These are phyloP conservation scores for Cynoglossus semilaevis DNA, from an alignment of 2,113 vertebrate genomes.

Conservation along the genomic window DNA sequence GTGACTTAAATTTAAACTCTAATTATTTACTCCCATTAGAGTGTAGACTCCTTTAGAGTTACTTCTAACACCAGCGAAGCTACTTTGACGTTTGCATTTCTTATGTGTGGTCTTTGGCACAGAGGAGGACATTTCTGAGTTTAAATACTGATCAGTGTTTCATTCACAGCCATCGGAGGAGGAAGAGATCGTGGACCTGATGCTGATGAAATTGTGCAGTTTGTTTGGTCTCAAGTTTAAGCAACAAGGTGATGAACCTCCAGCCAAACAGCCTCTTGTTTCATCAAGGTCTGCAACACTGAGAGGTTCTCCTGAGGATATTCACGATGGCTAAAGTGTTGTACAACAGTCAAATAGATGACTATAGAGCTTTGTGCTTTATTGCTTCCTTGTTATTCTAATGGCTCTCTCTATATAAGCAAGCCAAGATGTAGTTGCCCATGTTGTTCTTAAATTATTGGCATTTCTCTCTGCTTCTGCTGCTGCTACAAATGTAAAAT, in stretches of 20 bases:
- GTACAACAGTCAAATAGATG: not conserved
- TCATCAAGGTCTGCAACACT: slow-evolving; percentile 28
- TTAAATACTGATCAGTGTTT: not conserved
- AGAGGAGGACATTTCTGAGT: too few relatives aligned
- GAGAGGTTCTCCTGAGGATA: slow-evolving; percentile 31
- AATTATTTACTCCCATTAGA: too few relatives aligned
- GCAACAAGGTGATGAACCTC: slow-evolving; percentile 55
- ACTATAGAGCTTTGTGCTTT: slow-evolving; percentile 8
- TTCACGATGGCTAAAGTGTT: slow-evolving; percentile 16
- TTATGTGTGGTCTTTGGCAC: too few relatives aligned
- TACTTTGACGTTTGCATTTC: too few relatives aligned
- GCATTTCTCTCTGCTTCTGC: slow-evolving; percentile 3
- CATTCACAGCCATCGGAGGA: slow-evolving; percentile 88
- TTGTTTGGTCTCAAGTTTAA: slow-evolving; percentile 85
- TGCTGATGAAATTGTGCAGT: slow-evolving; percentile 86
- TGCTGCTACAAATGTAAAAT: too few relatives aligned
- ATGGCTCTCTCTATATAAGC: slow-evolving; percentile 7
- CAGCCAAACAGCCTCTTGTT: slow-evolving; percentile 16
- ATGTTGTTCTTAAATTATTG: slow-evolving; percentile 19
- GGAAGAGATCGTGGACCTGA: slow-evolving; percentile 88
- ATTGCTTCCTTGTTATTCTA: slow-evolving; percentile 1
- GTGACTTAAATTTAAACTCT: too few relatives aligned
- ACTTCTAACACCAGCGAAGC: too few relatives aligned
- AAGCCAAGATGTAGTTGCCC: slow-evolving; percentile 5
- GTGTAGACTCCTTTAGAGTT: too few relatives aligned